phyloP scores from a whole-genome alignment of 2,113 vertebrate genomes.

The Otocyon megalotis region DNA sequence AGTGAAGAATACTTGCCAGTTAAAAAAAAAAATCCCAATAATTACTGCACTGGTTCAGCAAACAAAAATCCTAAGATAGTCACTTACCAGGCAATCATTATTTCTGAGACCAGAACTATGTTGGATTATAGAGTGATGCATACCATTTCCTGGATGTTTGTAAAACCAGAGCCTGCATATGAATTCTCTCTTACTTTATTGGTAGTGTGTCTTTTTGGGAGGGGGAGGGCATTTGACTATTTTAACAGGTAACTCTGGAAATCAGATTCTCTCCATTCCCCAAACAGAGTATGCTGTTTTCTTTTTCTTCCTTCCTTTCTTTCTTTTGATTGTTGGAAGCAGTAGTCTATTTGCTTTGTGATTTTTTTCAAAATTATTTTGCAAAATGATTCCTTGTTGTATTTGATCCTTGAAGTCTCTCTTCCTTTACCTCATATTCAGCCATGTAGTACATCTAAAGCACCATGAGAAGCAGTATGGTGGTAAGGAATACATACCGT shows the following conservation, averaged over 20 bases:
- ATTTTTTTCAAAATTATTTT: too few species aligned
- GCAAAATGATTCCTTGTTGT: too few species aligned
- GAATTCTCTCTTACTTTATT: not conserved
- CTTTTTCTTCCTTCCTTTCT: too few species aligned
- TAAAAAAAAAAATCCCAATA: constrained; percentile 26
- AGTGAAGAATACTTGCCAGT: not conserved
- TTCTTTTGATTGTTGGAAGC: too few species aligned
- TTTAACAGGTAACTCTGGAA: too few species aligned
- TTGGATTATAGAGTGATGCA: not conserved
- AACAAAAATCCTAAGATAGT: constrained; percentile 27
- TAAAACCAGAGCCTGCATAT: not conserved
- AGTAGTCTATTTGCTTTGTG: too few species aligned
- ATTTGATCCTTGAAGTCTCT: too few species aligned
- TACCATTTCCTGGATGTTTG: not conserved
- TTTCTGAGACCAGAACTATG: not conserved
- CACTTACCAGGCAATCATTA: not conserved
- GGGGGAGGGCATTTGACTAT: too few species aligned
- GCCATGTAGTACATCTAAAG: not conserved
- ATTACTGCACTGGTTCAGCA: not conserved
- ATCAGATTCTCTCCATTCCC: too few species aligned
- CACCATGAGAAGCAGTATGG: not conserved
- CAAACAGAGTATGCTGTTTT: too few species aligned
- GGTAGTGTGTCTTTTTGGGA: too few species aligned
- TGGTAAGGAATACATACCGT: not conserved
- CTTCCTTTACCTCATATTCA: too few species aligned